Conservation (phyloP, 2,797 vertebrate species). For the Dendrocincla tyrannina region DNA sequence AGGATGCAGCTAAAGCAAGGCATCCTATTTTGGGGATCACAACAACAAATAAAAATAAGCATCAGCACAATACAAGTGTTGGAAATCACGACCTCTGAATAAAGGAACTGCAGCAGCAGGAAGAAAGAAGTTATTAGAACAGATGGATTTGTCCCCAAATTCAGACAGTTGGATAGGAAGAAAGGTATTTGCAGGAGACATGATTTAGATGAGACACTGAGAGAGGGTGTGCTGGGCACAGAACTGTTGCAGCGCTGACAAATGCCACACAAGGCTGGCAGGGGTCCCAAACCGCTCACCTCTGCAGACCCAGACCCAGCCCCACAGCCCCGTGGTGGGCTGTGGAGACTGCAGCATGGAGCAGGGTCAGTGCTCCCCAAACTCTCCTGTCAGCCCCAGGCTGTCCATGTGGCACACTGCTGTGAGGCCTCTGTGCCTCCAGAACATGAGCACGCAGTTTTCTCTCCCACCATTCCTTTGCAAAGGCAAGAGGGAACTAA, state of each 20-base stretch:
- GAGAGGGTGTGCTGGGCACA: fast-evolving
- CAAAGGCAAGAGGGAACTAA: background rate
- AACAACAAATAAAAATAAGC: background rate
- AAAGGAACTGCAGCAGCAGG: background rate
- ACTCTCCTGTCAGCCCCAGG: background rate
- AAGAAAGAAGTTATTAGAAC: background rate
- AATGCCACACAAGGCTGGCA: background rate
- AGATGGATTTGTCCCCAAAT: background rate
- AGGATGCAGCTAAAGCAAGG: background rate
- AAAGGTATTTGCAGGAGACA: background rate
- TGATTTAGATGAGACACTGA: background rate
- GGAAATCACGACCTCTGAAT: background rate
- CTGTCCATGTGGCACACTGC: fast-evolving
- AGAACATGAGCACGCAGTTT: background rate
- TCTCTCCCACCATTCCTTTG: background rate
- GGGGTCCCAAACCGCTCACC: too few species aligned
- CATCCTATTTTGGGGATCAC: background rate
- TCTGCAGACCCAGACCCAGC: background rate
- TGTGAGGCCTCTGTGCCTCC: background rate
- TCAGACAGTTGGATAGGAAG: background rate
- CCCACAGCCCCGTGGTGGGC: background rate
- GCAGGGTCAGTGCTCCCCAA: background rate
- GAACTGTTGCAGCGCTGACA: background rate
- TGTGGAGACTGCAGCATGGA: background rate
- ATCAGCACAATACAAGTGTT: background rate